Percentiles rank a stretch among this genome's conserved stretches.
These are phyloP conservation scores for Drosophila lacertosa DNA, from an alignment of 1,140 invertebrate species.

Conservation along the genomic window DNA sequence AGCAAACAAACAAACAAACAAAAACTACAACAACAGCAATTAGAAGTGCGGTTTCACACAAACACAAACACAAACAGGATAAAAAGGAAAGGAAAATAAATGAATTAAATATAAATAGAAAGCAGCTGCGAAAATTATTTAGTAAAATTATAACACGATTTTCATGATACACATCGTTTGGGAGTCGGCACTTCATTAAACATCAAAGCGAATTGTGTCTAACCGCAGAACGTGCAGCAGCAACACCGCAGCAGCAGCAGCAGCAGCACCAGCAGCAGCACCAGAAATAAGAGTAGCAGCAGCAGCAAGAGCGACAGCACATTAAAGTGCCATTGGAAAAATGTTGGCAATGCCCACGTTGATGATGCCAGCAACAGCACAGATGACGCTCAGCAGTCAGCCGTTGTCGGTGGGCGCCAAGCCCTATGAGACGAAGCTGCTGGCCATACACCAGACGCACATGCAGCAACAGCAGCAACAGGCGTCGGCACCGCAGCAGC, in stretches of 20 bases:
- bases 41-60: slow-evolving; percentile 71
- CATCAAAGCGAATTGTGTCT: slow-evolving; percentile 74
- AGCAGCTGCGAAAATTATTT: slow-evolving; percentile 58
- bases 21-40: slow-evolving; percentile 39
- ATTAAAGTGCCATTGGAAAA: slow-evolving; percentile 55
- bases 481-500: slow-evolving; percentile 57
- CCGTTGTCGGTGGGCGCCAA: slow-evolving; percentile 75
- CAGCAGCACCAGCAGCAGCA: slow-evolving; percentile 22
- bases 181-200: slow-evolving; percentile 74
- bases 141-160: slow-evolving; percentile 75
- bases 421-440: slow-evolving; percentile 81
- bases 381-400: slow-evolving; percentile 83
- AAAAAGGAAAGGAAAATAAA: slow-evolving; percentile 26
- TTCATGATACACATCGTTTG: slow-evolving; percentile 71
- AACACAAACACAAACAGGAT: too few species aligned
- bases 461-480: slow-evolving; percentile 73
- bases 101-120: slow-evolving; percentile 46
- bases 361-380: slow-evolving; percentile 84
- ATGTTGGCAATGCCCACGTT: slow-evolving; percentile 84
- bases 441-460: slow-evolving; percentile 83
- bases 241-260: slow-evolving; percentile 30
- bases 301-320: slow-evolving; percentile 41
- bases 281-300: slow-evolving; percentile 14
- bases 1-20: slow-evolving; percentile 29
- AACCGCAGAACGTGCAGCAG: slow-evolving; percentile 70